phyloP scores from a whole-genome alignment of 2,888 invertebrate genomes.

The Macrophya annulata region DNA sequence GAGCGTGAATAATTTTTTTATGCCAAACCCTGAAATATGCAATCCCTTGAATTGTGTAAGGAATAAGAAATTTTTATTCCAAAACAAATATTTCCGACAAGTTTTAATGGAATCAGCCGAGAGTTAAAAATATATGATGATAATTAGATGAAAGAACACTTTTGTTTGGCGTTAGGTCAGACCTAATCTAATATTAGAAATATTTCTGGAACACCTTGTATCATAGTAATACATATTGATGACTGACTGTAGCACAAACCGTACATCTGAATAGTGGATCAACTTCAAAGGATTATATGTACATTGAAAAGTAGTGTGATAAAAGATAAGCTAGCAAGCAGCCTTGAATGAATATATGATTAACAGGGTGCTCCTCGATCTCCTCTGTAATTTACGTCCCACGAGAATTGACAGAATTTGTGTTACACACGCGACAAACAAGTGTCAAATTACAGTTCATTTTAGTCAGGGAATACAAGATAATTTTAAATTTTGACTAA shows the following conservation, averaged over 20 bases:
- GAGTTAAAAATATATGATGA: background rate
- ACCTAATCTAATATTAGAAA: background rate
- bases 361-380: conserved; percentile 10
- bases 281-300: conserved; percentile 38
- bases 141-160: background rate
- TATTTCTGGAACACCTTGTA: background rate
- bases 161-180: background rate
- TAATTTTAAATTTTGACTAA: background rate
- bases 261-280: background rate
- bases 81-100: background rate
- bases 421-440: conserved; percentile 27
- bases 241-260: background rate
- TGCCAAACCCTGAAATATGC: background rate
- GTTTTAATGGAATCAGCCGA: background rate
- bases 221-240: background rate
- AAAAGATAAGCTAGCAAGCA: background rate
- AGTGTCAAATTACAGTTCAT: conserved; percentile 10
- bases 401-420: conserved; percentile 49
- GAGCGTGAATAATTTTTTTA: background rate
- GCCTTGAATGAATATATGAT: conserved; percentile 26
- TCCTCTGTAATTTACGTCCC: conserved; percentile 36
- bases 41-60: background rate
- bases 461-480: background rate
- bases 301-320: background rate
- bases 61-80: background rate